Conservation (phyloP, 2,113 vertebrate species). For the Oncorhynchus masou region DNA sequence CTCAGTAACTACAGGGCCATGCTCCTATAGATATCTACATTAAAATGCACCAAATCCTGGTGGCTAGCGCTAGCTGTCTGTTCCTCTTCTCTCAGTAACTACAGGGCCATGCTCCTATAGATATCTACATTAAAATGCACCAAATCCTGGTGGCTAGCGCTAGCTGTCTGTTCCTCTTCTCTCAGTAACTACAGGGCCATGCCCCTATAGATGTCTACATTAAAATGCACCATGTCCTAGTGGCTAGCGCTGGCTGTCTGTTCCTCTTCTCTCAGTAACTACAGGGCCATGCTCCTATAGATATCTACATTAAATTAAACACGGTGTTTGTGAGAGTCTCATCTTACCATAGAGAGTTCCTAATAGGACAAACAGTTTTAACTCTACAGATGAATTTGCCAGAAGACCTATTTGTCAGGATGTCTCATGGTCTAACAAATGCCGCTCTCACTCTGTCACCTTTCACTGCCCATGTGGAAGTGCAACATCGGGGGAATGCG, state of each 20-base stretch:
- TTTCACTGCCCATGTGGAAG: too few relatives aligned
- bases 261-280: conserved; percentile 15
- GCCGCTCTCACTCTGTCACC: too few relatives aligned
- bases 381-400: too few relatives aligned
- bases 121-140: background rate
- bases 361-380: too few relatives aligned
- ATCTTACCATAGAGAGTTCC: too few relatives aligned
- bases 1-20: conserved; percentile 23
- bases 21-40: too few relatives aligned
- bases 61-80: background rate
- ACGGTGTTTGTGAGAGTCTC: too few relatives aligned
- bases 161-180: background rate
- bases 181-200: conserved; percentile 7
- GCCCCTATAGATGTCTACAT: background rate
- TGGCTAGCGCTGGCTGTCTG: background rate
- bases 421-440: too few relatives aligned
- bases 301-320: too few relatives aligned
- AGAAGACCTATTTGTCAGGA: too few relatives aligned
- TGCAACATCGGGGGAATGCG: too few relatives aligned
- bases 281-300: background rate
- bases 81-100: conserved; percentile 14
- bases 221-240: background rate
- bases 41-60: too few relatives aligned
- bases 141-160: background rate
- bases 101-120: conserved; percentile 7